Evolutionary conservation across 2,113 vertebrate genomes (phyloP).

Genomic region (Solea solea): DNA sequence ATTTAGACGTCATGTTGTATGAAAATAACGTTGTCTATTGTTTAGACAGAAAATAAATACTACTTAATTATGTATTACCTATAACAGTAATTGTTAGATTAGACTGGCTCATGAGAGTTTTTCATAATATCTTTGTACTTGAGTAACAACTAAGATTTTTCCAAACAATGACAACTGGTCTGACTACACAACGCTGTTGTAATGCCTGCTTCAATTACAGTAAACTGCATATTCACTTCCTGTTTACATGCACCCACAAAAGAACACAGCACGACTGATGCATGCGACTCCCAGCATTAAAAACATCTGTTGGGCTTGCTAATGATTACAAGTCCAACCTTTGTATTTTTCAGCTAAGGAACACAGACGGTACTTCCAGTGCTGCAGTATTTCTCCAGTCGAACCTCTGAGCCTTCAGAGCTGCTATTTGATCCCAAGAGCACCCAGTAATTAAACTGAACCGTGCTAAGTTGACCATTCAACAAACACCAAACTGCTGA

Average conservation of each 20-base stretch:
- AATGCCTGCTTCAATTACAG: not conserved
- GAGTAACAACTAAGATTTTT: not conserved
- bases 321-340: not conserved
- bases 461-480: not conserved
- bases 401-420: not conserved
- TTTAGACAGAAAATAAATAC: not conserved
- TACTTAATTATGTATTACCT: not conserved
- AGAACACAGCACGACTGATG: not conserved
- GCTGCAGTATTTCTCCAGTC: not conserved
- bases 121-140: not conserved
- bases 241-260: constrained; percentile 34
- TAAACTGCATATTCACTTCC: constrained; percentile 23
- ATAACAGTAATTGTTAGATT: too few species aligned
- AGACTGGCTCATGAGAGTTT: not conserved
- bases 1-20: too few species aligned
- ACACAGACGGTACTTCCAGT: not conserved
- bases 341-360: not conserved
- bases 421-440: not conserved
- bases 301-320: not conserved
- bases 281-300: not conserved
- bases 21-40: not conserved
- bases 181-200: not conserved
- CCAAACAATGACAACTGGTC: not conserved
- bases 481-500: not conserved
- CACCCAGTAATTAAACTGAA: not conserved